Evolutionary conservation across 2,113 vertebrate genomes (phyloP).

Genomic region (Rattus rattus): DNA sequence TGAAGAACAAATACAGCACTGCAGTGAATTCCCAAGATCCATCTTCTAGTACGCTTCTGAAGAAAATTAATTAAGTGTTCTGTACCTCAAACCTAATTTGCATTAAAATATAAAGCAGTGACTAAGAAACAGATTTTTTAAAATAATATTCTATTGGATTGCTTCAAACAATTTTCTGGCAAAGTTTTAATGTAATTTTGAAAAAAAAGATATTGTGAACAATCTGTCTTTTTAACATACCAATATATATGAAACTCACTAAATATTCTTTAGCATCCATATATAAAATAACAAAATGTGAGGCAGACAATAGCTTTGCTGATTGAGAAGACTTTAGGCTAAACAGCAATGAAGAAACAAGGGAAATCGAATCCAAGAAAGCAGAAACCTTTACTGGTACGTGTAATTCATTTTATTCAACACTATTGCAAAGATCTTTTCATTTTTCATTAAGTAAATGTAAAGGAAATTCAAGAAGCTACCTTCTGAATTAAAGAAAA

Average conservation of each 20-base stretch:
- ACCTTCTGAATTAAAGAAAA: neutral
- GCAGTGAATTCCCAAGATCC: too few relatives aligned
- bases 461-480: neutral
- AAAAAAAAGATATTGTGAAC: neutral
- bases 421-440: neutral
- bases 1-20: too few relatives aligned
- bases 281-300: neutral
- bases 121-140: neutral
- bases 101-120: neutral
- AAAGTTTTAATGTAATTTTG: constrained; percentile 26
- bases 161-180: neutral
- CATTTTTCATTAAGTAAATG: neutral
- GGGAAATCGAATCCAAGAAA: neutral
- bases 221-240: neutral
- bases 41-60: neutral
- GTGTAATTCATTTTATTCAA: neutral
- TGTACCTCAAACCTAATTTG: neutral
- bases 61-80: neutral
- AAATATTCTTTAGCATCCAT: neutral
- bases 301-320: neutral
- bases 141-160: neutral
- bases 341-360: neutral
- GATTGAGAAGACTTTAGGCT: neutral
- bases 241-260: neutral
- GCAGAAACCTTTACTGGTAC: neutral